Percentiles rank a stretch among this genome's conserved stretches.
Evolutionary conservation across 2,113 vertebrate species (phyloP).

Genomic region (Grammomys surdaster): DNA sequence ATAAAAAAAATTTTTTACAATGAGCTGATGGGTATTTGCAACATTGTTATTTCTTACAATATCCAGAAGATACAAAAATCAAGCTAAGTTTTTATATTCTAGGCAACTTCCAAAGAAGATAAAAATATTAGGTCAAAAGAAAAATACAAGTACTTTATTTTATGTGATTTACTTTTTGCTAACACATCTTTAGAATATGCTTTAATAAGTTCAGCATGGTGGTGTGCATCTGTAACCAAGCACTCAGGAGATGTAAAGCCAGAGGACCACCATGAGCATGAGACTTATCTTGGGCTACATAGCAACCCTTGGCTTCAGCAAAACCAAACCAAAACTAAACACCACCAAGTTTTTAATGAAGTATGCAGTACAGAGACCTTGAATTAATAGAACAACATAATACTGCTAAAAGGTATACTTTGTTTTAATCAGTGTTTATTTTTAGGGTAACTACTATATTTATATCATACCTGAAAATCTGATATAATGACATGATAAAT

Average conservation of each 20-base stretch:
- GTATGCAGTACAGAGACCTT: neutral
- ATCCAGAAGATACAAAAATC: conserved; percentile 11
- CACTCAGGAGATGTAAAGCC: neutral
- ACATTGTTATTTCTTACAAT: conserved; percentile 3
- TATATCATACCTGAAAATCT: neutral
- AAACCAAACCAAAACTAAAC: neutral
- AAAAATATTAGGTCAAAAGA: conserved; percentile 55
- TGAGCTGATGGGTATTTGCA: conserved; percentile 5
- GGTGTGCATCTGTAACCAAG: neutral
- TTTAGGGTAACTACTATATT: conserved; percentile 6
- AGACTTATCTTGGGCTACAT: neutral
- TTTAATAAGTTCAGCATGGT: neutral
- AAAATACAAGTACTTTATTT: conserved; percentile 50
- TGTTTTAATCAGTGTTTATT: conserved; percentile 6
- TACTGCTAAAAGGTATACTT: conserved; percentile 25
- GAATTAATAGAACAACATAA: conserved; percentile 8
- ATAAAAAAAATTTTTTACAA: neutral
- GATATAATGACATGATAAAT: neutral
- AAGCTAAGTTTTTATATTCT: conserved; percentile 41
- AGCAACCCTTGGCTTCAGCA: neutral
- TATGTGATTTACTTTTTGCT: conserved; percentile 25
- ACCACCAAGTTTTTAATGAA: neutral
- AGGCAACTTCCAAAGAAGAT: neutral
- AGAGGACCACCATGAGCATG: neutral
- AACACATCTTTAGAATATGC: neutral